Percentiles rank a stretch among this genome's conserved stretches.
Conservation (phyloP, 2,888 invertebrate species). For the Rhingia rostrata region DNA sequence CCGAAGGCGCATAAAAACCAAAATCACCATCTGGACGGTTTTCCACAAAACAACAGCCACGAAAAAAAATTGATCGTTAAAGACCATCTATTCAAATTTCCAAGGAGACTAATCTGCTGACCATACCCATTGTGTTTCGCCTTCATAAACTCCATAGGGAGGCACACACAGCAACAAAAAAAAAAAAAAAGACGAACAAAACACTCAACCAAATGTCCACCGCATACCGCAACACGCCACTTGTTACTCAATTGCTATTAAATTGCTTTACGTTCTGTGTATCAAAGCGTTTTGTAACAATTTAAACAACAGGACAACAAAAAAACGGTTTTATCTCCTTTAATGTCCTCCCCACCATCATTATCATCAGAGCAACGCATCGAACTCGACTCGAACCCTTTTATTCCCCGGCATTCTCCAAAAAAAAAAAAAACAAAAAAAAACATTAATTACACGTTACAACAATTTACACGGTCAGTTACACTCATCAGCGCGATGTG, state of each 20-base stretch:
- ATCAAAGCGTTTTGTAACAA: constrained; percentile 55
- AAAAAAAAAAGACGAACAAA: constrained; percentile 21
- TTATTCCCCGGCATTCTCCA: constrained; percentile 28
- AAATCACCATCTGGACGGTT: constrained; percentile 37
- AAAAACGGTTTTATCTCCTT: constrained; percentile 31
- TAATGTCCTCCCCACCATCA: constrained; percentile 48
- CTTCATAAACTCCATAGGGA: constrained; percentile 16
- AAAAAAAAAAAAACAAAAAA: constrained; percentile 43
- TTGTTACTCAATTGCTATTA: constrained; percentile 64
- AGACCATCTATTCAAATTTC: constrained; percentile 19
- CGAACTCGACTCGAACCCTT: constrained; percentile 52
- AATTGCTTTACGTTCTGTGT: constrained; percentile 56
- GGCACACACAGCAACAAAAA: background rate
- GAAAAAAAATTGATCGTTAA: background rate
- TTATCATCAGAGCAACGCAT: constrained; percentile 40
- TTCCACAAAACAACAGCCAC: background rate
- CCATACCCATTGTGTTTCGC: constrained; percentile 32
- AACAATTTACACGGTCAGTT: constrained; percentile 74
- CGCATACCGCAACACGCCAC: constrained; percentile 67
- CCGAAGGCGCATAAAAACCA: background rate
- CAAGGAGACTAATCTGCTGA: constrained; percentile 38
- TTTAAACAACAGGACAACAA: constrained; percentile 26
- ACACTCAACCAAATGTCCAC: constrained; percentile 60
- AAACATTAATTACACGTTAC: constrained; percentile 70
- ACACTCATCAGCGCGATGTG: constrained; percentile 69